These are phyloP conservation scores for Pammene fasciana DNA, from an alignment of 2,888 invertebrate species.

Conservation along the genomic window DNA sequence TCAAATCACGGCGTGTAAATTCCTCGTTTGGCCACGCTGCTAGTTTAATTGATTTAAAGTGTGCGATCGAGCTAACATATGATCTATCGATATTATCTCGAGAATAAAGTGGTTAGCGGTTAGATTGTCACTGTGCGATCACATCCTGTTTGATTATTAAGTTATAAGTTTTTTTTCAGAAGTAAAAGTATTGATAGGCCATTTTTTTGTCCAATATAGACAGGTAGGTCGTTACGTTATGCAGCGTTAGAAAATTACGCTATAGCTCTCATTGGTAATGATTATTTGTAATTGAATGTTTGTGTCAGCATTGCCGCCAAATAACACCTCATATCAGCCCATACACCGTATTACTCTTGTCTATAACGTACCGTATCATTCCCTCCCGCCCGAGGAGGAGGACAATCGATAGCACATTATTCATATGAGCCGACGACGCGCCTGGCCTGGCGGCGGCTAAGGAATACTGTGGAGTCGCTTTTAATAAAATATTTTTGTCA, in stretches of 20 bases:
- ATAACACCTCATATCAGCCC: conserved; percentile 22
- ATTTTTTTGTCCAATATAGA: too few relatives aligned
- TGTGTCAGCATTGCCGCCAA: conserved; percentile 21
- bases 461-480: conserved; percentile 32
- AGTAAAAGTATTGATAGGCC: too few relatives aligned
- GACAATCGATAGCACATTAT: conserved; percentile 54
- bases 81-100: conserved; percentile 23
- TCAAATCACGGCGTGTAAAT: conserved; percentile 48
- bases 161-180: not conserved
- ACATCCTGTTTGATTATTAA: conserved; percentile 12
- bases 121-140: not conserved
- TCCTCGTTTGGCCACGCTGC: conserved; percentile 53
- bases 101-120: conserved; percentile 13
- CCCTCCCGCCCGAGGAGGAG: conserved; percentile 38
- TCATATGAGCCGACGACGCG: conserved; percentile 50
- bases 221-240: too few relatives aligned
- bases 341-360: conserved; percentile 26
- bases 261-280: too few relatives aligned
- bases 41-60: conserved; percentile 39
- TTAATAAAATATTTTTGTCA: not conserved
- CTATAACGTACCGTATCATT: conserved; percentile 33
- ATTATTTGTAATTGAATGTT: too few relatives aligned
- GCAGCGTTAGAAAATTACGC: too few relatives aligned
- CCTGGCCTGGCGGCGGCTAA: conserved; percentile 34
- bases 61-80: conserved; percentile 11